Conservation (phyloP, 37 sponge, comb jelly and placozoan genomes). For the Mnemiopsis leidyi region DNA sequence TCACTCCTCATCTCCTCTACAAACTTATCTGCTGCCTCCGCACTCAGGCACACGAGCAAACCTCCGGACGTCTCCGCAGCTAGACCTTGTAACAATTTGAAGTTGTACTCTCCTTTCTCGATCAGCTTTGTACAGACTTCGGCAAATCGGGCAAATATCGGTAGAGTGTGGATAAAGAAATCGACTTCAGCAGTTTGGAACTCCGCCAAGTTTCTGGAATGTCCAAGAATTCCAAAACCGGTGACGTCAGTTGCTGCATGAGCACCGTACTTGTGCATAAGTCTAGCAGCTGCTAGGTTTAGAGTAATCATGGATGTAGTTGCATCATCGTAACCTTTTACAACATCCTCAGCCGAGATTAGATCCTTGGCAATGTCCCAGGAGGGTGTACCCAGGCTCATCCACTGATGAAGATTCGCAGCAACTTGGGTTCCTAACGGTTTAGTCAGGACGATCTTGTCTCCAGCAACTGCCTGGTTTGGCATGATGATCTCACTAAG, state of each 20-base stretch:
- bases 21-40: constrained; percentile 76
- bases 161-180: constrained; percentile 89
- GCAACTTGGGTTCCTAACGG: constrained; percentile 97
- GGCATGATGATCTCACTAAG: constrained; percentile 86
- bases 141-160: constrained; percentile 78
- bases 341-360: constrained; percentile 20
- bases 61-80: constrained; percentile 99
- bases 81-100: constrained; percentile 86
- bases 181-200: constrained; percentile 80
- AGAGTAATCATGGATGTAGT: constrained; percentile 88
- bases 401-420: constrained; percentile 98
- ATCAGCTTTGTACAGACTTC: constrained; percentile 66
- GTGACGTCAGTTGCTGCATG: constrained; percentile 98
- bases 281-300: constrained; percentile 83
- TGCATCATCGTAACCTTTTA: constrained; percentile 80
- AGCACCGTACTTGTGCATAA: constrained; percentile 92
- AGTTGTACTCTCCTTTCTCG: constrained; percentile 72
- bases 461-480: constrained; percentile 4
- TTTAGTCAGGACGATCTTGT: constrained; percentile 84
- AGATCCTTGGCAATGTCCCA: constrained; percentile 63
- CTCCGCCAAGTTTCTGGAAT: constrained; percentile 80
- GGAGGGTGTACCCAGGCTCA: constrained; percentile 68
- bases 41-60: constrained; percentile 76
- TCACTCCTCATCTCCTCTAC: constrained; percentile 92
- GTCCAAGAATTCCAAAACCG: constrained; percentile 97